Evolutionary conservation across 2,888 invertebrate species (phyloP).

Genomic region (Stegana nigrithorax): DNA sequence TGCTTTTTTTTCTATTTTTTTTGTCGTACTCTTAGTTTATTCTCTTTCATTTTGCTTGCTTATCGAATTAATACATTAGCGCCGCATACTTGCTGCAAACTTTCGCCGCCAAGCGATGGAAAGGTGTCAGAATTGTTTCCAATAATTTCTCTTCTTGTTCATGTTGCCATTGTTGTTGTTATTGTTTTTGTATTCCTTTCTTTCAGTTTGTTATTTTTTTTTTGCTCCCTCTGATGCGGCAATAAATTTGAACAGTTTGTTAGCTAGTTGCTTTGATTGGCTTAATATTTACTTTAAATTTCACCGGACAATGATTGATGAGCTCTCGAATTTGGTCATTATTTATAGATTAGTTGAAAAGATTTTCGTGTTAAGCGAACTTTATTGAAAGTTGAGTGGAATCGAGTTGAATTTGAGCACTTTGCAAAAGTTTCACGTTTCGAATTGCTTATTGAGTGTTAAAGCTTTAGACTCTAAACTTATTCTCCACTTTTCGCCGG

Average conservation of each 20-base stretch:
- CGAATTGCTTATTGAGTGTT: too few species aligned
- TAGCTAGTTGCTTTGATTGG: not conserved
- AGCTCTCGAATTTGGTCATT: not conserved
- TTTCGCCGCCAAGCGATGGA: too few species aligned
- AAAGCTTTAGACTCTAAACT: too few species aligned
- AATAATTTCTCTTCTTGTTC: not conserved
- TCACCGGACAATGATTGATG: conserved; percentile 7
- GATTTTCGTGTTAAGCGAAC: too few species aligned
- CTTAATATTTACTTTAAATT: not conserved
- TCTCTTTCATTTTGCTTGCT: not conserved
- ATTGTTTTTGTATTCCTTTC: too few species aligned
- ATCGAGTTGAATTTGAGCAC: too few species aligned
- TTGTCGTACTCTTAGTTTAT: conserved; percentile 7
- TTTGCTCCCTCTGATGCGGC: not conserved
- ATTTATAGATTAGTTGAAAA: not conserved
- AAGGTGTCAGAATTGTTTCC: too few species aligned
- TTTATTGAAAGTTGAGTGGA: too few species aligned
- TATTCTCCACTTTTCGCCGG: too few species aligned
- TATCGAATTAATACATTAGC: conserved; percentile 2
- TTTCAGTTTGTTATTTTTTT: too few species aligned
- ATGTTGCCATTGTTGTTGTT: not conserved
- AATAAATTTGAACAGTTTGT: not conserved
- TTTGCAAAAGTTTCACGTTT: too few species aligned
- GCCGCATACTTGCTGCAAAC: too few species aligned
- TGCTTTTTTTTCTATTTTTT: conserved; percentile 22